phyloP scores from a whole-genome alignment of 2,888 invertebrate species.

The Protophormia terraenovae region DNA sequence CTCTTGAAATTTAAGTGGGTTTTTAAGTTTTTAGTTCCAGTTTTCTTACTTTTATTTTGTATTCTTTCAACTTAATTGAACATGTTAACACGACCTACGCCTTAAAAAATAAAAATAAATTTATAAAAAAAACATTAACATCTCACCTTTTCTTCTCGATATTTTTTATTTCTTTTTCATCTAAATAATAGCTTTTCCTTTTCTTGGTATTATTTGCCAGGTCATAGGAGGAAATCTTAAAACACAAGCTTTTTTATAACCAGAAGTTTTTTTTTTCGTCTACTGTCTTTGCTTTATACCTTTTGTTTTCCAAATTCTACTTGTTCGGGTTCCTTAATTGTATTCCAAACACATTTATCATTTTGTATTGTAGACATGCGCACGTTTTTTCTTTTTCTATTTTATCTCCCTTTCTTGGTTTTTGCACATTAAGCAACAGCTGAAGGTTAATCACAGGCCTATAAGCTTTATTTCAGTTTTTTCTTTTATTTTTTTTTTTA shows the following conservation, averaged over 20 bases:
- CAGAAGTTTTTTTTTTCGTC: background rate
- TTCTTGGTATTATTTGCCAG: background rate
- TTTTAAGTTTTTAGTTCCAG: conserved; percentile 28
- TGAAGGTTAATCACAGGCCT: conserved; percentile 58
- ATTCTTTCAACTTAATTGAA: conserved; percentile 45
- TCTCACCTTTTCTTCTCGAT: conserved; percentile 27
- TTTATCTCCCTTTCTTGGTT: background rate
- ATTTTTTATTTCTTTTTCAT: background rate
- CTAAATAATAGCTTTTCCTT: background rate
- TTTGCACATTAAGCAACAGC: conserved; percentile 57
- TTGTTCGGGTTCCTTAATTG: conserved; percentile 22
- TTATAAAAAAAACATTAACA: conserved; percentile 34
- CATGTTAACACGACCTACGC: conserved; percentile 61
- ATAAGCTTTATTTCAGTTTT: conserved; percentile 3
- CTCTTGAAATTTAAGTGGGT: conserved; percentile 59
- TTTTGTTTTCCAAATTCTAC: conserved; percentile 4
- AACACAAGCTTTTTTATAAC: background rate
- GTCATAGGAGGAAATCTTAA: background rate
- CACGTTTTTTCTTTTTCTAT: conserved; percentile 38
- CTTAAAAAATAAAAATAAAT: conserved; percentile 37
- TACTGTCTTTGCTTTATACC: background rate
- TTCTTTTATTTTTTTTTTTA: background rate
- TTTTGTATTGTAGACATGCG: conserved; percentile 39
- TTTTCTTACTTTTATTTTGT: background rate
- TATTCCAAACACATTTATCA: conserved; percentile 16